Conservation (phyloP, 2,888 invertebrate genomes). For the Meliscaeva auricollis region DNA sequence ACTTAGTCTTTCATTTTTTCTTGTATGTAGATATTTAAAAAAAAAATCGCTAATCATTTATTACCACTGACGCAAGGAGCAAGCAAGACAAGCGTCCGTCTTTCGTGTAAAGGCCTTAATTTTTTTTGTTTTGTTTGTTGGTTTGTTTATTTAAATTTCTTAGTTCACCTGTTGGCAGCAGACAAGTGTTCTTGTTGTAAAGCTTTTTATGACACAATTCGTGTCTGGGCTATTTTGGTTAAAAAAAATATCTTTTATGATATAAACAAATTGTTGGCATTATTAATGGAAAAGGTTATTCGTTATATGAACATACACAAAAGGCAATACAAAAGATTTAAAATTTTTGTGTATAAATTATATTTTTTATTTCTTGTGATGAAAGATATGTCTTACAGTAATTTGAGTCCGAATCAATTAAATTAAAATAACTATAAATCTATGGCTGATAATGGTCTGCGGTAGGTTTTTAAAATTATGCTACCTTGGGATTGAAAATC, state of each 20-base stretch:
- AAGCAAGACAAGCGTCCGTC: neutral
- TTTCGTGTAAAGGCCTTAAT: neutral
- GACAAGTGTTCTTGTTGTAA: constrained; percentile 40
- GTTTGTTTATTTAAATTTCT: neutral
- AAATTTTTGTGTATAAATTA: neutral
- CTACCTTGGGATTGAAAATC: too few species aligned
- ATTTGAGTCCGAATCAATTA: too few species aligned
- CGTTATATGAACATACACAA: neutral
- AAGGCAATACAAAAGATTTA: neutral
- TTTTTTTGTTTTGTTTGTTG: neutral
- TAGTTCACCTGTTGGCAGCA: constrained; percentile 33
- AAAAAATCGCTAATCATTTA: constrained; percentile 9
- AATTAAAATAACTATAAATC: too few species aligned
- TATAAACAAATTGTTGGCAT: constrained; percentile 28
- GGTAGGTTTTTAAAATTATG: too few species aligned
- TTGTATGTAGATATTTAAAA: too few species aligned
- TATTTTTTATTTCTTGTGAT: too few species aligned
- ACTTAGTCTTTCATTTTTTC: neutral
- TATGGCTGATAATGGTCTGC: too few species aligned
- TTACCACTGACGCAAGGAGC: neutral
- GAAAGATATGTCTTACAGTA: too few species aligned
- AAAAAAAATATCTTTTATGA: constrained; percentile 3
- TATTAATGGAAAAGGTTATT: constrained; percentile 10
- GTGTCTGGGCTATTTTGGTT: constrained; percentile 26
- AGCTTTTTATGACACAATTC: constrained; percentile 25